These are phyloP conservation scores for Pocillopora meandrina DNA, from an alignment of 92 coral and sea anemone species.

Conservation along the genomic window DNA sequence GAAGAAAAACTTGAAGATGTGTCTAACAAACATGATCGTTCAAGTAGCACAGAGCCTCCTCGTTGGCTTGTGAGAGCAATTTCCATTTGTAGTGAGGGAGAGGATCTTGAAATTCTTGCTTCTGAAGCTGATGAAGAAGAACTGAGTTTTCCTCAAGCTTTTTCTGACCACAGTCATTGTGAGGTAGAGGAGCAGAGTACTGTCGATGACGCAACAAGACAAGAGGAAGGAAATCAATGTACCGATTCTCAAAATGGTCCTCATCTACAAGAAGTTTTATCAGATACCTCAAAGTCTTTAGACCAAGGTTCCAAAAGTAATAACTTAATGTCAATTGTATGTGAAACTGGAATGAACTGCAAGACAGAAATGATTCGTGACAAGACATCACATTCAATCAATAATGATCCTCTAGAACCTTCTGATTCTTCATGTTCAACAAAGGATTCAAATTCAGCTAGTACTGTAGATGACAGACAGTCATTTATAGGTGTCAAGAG, in stretches of 20 bases:
- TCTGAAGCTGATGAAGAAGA: constrained; percentile 82
- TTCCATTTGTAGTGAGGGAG: constrained; percentile 96
- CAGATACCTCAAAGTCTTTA: neutral
- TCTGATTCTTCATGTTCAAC: constrained; percentile 6
- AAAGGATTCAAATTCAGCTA: constrained; percentile 17
- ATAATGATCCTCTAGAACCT: neutral
- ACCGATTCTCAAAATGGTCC: neutral
- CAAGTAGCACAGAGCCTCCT: constrained; percentile 61
- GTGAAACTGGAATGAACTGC: neutral
- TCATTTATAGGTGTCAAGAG: constrained; percentile 16
- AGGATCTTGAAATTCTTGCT: constrained; percentile 88
- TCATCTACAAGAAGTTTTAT: neutral
- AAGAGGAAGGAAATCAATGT: neutral
- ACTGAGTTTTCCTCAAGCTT: constrained; percentile 72
- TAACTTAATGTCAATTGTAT: neutral
- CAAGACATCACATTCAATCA: neutral
- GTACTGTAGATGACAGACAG: neutral
- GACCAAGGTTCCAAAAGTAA: neutral
- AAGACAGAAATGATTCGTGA: neutral
- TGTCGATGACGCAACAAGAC: neutral
- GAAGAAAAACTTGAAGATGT: neutral
- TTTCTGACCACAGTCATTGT: constrained; percentile 49
- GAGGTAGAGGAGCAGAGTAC: neutral
- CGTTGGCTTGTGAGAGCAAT: constrained; percentile 94
- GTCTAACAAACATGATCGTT: constrained; percentile 7